phyloP scores from a whole-genome alignment of 2,113 vertebrate species.

The Strix aluco region DNA sequence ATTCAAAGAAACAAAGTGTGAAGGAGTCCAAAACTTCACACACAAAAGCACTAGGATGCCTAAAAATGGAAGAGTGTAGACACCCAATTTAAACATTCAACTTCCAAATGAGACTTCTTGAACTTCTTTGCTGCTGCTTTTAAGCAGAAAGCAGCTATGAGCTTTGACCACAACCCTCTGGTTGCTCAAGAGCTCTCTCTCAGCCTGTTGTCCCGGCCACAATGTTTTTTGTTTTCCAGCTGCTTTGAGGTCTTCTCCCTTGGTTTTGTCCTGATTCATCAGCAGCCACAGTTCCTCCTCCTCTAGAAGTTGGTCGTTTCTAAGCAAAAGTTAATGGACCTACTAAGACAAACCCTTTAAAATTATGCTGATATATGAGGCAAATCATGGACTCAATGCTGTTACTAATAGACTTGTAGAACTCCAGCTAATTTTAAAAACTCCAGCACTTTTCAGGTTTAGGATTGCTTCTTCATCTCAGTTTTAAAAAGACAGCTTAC shows the following conservation, averaged over 20 bases:
- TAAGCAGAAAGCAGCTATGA: neutral
- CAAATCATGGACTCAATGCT: neutral
- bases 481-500: neutral
- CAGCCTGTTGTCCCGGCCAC: neutral
- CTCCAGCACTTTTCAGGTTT: neutral
- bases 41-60: conserved; percentile 9
- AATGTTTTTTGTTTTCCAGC: neutral
- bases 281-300: neutral
- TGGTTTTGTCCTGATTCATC: neutral
- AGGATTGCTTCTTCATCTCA: neutral
- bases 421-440: neutral
- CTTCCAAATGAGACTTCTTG: neutral
- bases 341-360: neutral
- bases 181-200: neutral
- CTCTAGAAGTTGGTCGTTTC: neutral
- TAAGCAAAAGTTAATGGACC: neutral
- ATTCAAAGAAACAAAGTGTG: conserved; percentile 24
- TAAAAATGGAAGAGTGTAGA: conserved; percentile 47
- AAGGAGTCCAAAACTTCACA: conserved; percentile 38
- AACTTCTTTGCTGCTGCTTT: neutral
- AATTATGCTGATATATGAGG: neutral
- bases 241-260: neutral
- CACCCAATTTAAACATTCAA: conserved; percentile 18
- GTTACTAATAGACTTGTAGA: neutral
- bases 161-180: neutral